Base-by-base conservation (phyloP, 37 sponge, comb jelly and placozoan genomes). In the Halisarca cf. caerulea region DNA sequence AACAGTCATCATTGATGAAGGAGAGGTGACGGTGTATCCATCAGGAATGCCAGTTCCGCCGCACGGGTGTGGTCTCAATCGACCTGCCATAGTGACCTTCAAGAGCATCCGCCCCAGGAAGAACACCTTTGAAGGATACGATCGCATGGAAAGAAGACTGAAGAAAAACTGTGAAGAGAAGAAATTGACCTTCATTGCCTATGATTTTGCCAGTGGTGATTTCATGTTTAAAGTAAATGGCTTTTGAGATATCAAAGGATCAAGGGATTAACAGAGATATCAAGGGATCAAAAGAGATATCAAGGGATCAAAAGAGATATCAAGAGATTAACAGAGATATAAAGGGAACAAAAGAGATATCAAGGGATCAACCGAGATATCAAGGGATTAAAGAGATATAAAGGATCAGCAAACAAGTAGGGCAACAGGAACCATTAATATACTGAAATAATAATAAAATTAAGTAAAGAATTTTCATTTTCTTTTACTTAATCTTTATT, bases 51-150 rank as follows among this genome's bases (percentile, higher is more conserved):
- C 39, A 11, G 42, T 74, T 44, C 77, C 77, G 24, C 42, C 42
- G 18, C 45, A n/a, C 25, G 77, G 77, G 42, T n/a, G 24, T 44
- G 77, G 77, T 40, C 44, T 70, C 37, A 86, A 86, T 40, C 53
- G 60, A 28, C 86, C 86, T 15, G 66, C 86, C 3, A 60, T 66
- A 15, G 51, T 86, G 18, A 78, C 51, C 68, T 86, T 86, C 55
- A 38, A 86, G 14, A 77, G 28, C 30, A 30, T 60, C 35, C 77
- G 41, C 45, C 77, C 77, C 2, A 17, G 77, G 45, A 74, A 74
- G 77, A 37, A 15, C n/a, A 74, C 42, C 15, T 21, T 24, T 20
- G 77, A 74, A 37, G 77, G 77, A 23, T 74, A 74, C 25, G 77
- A 74, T n/a, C 42, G 45, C 2, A 74, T 74, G 77, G 77, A 71